These are phyloP conservation scores for Orthonevra nobilis DNA, from an alignment of 2,888 invertebrate genomes.

Conservation along the genomic window DNA sequence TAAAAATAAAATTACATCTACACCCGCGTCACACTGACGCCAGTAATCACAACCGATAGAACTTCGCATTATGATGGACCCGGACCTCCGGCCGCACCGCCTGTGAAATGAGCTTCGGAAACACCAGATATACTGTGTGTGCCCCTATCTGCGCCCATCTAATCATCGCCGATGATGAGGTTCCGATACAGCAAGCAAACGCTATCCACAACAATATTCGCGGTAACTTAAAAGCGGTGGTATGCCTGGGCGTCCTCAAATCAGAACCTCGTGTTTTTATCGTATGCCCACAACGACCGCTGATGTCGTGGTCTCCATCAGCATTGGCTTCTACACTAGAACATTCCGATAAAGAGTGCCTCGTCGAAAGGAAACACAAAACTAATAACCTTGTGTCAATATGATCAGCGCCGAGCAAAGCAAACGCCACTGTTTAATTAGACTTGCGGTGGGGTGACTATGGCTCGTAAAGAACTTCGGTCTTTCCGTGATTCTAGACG, in stretches of 20 bases:
- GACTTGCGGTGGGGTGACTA: slow-evolving; percentile 16
- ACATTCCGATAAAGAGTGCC: slow-evolving; percentile 43
- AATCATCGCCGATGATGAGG: slow-evolving; percentile 52
- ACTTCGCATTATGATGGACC: slow-evolving; percentile 38
- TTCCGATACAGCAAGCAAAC: slow-evolving; percentile 41
- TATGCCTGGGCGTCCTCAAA: slow-evolving; percentile 44
- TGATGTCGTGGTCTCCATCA: slow-evolving; percentile 46
- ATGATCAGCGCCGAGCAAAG: slow-evolving; percentile 51
- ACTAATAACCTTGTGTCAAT: slow-evolving; percentile 61
- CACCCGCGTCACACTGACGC: slow-evolving; percentile 53
- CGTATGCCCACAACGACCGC: slow-evolving; percentile 24
- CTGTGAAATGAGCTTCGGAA: slow-evolving; percentile 25
- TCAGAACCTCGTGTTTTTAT: slow-evolving; percentile 43
- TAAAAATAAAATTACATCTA: slow-evolving; percentile 59
- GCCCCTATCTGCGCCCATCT: slow-evolving; percentile 63
- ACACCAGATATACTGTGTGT: slow-evolving; percentile 46
- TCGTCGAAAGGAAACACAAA: slow-evolving; percentile 46
- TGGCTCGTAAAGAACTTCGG: slow-evolving; percentile 4
- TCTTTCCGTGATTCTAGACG: slow-evolving; percentile 46
- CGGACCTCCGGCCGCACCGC: not conserved
- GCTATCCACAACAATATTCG: slow-evolving; percentile 39
- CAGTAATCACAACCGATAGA: slow-evolving; percentile 35
- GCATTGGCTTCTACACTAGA: slow-evolving; percentile 41
- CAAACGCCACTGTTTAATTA: slow-evolving; percentile 62
- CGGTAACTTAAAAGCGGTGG: slow-evolving; percentile 44